Evolutionary conservation across 2,888 invertebrate species (phyloP).

Genomic region (Pseudococcus jackbeardsleyi): DNA sequence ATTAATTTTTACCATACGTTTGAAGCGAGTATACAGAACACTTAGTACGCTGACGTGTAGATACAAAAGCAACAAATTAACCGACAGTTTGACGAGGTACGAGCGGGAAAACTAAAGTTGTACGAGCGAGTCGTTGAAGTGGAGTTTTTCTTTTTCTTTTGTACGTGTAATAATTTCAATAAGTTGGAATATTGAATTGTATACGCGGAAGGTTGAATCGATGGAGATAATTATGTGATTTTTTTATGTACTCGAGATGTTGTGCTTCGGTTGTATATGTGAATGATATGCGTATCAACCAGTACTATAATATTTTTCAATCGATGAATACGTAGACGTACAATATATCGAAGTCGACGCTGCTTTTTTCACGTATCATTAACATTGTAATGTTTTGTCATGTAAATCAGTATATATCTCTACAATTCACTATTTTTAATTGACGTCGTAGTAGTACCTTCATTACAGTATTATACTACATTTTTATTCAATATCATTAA

Average conservation of each 20-base stretch:
- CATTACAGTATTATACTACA: conserved; percentile 9
- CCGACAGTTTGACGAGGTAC: background rate
- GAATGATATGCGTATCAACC: background rate
- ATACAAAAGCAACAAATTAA: conserved; percentile 9
- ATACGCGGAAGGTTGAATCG: background rate
- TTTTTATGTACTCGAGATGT: background rate
- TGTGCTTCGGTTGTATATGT: background rate
- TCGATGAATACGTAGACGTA: background rate
- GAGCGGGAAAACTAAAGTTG: background rate
- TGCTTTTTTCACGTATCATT: background rate
- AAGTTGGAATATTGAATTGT: background rate
- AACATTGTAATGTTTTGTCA: conserved; percentile 1
- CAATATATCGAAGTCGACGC: background rate
- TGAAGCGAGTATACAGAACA: background rate
- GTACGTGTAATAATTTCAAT: background rate
- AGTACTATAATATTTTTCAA: background rate
- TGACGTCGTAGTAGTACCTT: background rate
- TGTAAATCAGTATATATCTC: background rate
- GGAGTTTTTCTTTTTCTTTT: background rate
- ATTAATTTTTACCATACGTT: background rate
- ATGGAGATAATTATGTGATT: background rate
- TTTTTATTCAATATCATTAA: conserved; percentile 21
- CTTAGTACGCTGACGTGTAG: background rate
- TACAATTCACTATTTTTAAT: background rate
- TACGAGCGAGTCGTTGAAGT: background rate